phyloP scores from a whole-genome alignment of 2,797 vertebrate genomes.

The Cynodonichthys magdalenae region DNA sequence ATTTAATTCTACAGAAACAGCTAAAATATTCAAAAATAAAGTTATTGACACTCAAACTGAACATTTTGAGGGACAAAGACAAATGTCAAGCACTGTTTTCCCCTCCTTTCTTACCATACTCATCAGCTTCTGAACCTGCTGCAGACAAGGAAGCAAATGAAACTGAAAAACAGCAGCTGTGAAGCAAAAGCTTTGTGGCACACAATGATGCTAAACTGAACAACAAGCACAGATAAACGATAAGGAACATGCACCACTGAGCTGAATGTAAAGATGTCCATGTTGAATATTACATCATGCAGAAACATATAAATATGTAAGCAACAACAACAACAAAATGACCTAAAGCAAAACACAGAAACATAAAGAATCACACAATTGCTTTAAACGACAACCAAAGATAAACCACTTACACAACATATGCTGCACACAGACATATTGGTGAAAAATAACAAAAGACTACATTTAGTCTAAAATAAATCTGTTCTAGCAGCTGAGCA shows the following conservation, averaged over 20 bases:
- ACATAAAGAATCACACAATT: background rate
- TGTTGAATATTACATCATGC: background rate
- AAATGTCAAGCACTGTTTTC: conserved; percentile 15
- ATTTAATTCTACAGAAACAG: conserved; percentile 5
- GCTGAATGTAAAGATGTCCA: background rate
- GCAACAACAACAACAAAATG: no score
- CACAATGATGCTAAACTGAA: conserved; percentile 5
- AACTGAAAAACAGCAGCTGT: conserved; percentile 55
- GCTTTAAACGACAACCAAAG: conserved; percentile 1
- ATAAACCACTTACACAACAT: conserved; percentile 13
- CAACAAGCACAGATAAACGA: conserved; percentile 12
- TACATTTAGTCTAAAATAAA: conserved; percentile 10
- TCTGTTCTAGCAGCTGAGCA: conserved; percentile 15
- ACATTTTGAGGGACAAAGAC: conserved; percentile 28
- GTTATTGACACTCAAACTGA: conserved; percentile 38
- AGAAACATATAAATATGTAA: background rate
- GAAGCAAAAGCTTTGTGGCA: conserved; percentile 40
- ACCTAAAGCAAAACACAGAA: background rate
- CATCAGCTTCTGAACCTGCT: conserved; percentile 63
- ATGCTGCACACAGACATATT: conserved; percentile 30
- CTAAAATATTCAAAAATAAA: conserved; percentile 33
- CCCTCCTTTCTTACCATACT: conserved; percentile 70
- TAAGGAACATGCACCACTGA: conserved; percentile 4
- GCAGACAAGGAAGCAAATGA: conserved; percentile 72
- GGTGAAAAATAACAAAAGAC: conserved; percentile 5